Evolutionary conservation across 2,888 invertebrate genomes (phyloP), one percentile per base, ranked within the genome.

Genomic region (Mermis nigrescens): DNA sequence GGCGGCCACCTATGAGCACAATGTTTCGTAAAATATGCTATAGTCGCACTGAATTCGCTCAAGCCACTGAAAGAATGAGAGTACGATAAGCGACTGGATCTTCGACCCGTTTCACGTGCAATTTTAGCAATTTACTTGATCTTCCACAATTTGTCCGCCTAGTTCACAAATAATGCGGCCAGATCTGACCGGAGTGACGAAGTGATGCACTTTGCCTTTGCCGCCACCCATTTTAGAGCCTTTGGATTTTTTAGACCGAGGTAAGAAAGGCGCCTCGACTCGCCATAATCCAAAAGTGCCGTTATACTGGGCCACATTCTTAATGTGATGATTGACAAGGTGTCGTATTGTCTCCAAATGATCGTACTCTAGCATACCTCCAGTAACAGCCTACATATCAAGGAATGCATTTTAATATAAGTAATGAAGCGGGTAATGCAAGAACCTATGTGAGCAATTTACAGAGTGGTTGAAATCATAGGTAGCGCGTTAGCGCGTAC

Each of bases 191-290:
- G 98, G 98, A 1, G 91, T 89, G 0, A 85, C 87, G 73, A 92
- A 99, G 74, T 91, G 88, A 71, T 92, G 84, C 61, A 99, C 91
- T 0, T 82, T 78, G 4, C 88, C 90, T 79, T 98, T 98, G 19
- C 95, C 95, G 64, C 91, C 90, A 7, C 95, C 95, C 86, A 92
- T 88, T 67, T 89, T 79, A 64, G 84, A 83, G 0, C 94, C 94
- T 73, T 83, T 83, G 0, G 19, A 3, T 4, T 24, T 86, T 73
- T 84, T 87, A 0, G 88, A 86, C 12, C 91, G 76, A 0, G 95
- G 86, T 69, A 94, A 90, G 95, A 95, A 99, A 0, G 94, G 92
- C 0, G 88, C 78, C 67, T 90, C 89, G 0, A 98, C 78, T 67
- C 98, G 79, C 92, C 94, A 99, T 31, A 88, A 78, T 0, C 91